These are phyloP conservation scores for Otis tarda DNA, from an alignment of 2,113 vertebrate genomes.

Conservation along the genomic window DNA sequence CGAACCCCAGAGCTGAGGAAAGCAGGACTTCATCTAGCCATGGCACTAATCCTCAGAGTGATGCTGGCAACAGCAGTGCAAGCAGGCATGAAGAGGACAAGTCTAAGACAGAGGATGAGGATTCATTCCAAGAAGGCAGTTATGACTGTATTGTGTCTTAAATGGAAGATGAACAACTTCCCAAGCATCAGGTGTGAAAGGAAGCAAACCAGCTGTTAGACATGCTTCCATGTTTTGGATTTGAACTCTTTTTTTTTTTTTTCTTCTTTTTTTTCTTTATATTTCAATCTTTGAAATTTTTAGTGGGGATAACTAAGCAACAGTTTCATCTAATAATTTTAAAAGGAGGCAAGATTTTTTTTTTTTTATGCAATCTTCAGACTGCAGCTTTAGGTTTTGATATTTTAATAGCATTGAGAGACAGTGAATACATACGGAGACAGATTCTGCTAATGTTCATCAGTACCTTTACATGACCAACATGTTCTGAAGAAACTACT, in stretches of 20 bases:
- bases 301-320: constrained; percentile 62
- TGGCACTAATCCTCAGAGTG: constrained; percentile 75
- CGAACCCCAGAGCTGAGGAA: constrained; percentile 80
- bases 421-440: neutral
- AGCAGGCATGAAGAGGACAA: constrained; percentile 79
- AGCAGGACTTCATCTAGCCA: constrained; percentile 74
- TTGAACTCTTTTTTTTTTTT: neutral
- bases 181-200: constrained; percentile 43
- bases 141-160: constrained; percentile 94
- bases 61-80: constrained; percentile 53
- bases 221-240: constrained; percentile 16
- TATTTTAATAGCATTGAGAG: neutral
- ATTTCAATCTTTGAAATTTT: constrained; percentile 26
- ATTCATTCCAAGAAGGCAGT: constrained; percentile 82
- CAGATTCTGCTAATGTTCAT: neutral
- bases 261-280: neutral
- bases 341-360: constrained; percentile 30
- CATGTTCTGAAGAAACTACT: neutral
- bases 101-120: constrained; percentile 74
- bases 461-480: neutral
- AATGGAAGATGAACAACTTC: constrained; percentile 41
- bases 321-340: constrained; percentile 23
- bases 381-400: constrained; percentile 43
- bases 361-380: neutral
- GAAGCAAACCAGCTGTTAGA: constrained; percentile 55